Evolutionary conservation across 2,113 vertebrate genomes (phyloP), one percentile per base, ranked within the genome.

Genomic region (Eulemur macaco): DNA sequence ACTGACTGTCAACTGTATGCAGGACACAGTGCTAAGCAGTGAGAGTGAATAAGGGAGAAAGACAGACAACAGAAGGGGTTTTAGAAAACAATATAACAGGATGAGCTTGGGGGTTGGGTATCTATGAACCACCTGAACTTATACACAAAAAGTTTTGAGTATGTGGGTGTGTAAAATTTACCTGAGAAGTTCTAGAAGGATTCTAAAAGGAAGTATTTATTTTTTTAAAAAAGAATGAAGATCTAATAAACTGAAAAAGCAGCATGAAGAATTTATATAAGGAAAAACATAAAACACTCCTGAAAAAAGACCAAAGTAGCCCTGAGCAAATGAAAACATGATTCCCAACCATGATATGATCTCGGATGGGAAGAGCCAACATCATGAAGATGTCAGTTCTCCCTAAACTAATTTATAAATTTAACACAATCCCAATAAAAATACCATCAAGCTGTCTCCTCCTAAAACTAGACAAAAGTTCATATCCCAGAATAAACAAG

Each of bases 221-320:
- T 93, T 60, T 77, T 63, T 83, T 7, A 39, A 66, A 34, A 64
- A 89, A 85, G 23, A 64, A 68, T 69, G 34, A 68, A 94, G n/a
- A 69, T 60, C 29, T 80, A 87, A 83, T 50, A 71, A 92, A 78
- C 60, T 21, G 29, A 90, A 92, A 42, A 78, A 93, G 39, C 86
- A 90, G 42, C 39, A 84, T 42, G 60, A 18, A 93, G 68, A 91
- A 29, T 63, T 87, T 93, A 91, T 78, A 60, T 52, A 91, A 90
- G 47, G 20, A 88, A 91, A 96, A 87, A 52, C 39, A 93, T 60
- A 86, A 87, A 92, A 64, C 29, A 78, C 20, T 93, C 52, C 37
- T 82, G 31, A 64, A 95, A 91, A 64, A n/a, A 77, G 66, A 91
- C 37, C 2, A 47, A 91, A 85, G n/a, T 74, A 74, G 29, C 47